Conservation (phyloP, 2,113 vertebrate species). For the Talpa occidentalis region DNA sequence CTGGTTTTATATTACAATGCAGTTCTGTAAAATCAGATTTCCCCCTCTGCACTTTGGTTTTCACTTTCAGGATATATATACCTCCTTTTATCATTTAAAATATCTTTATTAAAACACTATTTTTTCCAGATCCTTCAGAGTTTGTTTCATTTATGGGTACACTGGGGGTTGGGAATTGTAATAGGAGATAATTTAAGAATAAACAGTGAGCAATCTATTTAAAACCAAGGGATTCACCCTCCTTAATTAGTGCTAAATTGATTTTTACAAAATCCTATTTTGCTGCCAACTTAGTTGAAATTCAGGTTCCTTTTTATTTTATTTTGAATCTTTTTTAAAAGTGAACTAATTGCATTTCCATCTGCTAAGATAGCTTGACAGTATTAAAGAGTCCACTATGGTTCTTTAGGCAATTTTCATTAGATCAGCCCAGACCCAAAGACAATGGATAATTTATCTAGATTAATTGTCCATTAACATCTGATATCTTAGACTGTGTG, state of each 20-base stretch:
- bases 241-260: constrained; percentile 69
- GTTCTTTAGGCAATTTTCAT: constrained; percentile 37
- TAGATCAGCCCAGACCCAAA: not conserved
- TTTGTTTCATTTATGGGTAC: constrained; percentile 56
- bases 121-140: constrained; percentile 57
- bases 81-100: constrained; percentile 73
- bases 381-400: constrained; percentile 11
- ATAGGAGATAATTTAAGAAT: constrained; percentile 51
- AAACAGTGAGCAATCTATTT: constrained; percentile 60
- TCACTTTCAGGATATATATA: constrained; percentile 74
- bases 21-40: constrained; percentile 75
- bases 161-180: not conserved
- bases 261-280: constrained; percentile 72
- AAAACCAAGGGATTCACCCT: constrained; percentile 56
- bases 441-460: not conserved
- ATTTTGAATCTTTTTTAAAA: constrained; percentile 14
- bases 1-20: constrained; percentile 72
- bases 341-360: constrained; percentile 57
- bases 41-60: constrained; percentile 73
- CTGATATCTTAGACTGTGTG: not conserved
- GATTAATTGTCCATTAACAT: not conserved
- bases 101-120: constrained; percentile 75
- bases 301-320: constrained; percentile 59
- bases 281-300: constrained; percentile 58
- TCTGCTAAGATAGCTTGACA: constrained; percentile 46